Base-by-base conservation (phyloP, 2,797 vertebrate species). In the Sebastiscus tertius region DNA sequence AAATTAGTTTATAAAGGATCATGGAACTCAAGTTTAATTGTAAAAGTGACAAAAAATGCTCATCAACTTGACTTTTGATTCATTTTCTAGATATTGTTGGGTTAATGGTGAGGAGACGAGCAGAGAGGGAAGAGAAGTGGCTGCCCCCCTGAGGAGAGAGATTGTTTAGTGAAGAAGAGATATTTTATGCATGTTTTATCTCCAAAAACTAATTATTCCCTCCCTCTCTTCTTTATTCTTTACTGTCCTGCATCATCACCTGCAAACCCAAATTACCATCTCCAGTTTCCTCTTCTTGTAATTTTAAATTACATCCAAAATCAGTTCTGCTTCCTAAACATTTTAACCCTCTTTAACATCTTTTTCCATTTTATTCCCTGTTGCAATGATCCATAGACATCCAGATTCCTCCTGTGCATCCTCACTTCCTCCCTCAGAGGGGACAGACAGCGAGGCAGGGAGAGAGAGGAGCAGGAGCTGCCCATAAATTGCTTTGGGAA, bases 401-500 rank as follows among this genome's bases (percentile, higher is more conserved):
- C 27, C 36, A 54, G 12, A 49, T 71, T 77, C 52, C 26, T 78
- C 54, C 34, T 87, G 67, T 85, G 82, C 85, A 79, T 84, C 69
- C 60, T 77, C 77, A 63, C 81, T 84, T 74, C 77, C 81, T 78
- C 60, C 4, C 75, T 83, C 26, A 60, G 69, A 84, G 71, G 61
- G 70, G 34, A 83, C 29, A 56, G 85, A 72, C 65, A 70, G 85
- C 18, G 84, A 86, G 84, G 69, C 72, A 83, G 79, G 31, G 77
- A 77, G 86, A 87, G 42, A 46, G 42, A 46, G 42, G 56, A 82
- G 79, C 74, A 73, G 80, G 71, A 85, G 80, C 87, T 84, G 81
- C 74, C 74, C 88, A 84, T 80, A 87, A 87, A 91, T 89, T 72
- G 83, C 86, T 80, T 59, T 77, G 82, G 72, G 81, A 75, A 22